Percentiles rank a stretch among this genome's conserved stretches.
Conservation (phyloP, 2,888 invertebrate genomes). For the Norana najaformis region DNA sequence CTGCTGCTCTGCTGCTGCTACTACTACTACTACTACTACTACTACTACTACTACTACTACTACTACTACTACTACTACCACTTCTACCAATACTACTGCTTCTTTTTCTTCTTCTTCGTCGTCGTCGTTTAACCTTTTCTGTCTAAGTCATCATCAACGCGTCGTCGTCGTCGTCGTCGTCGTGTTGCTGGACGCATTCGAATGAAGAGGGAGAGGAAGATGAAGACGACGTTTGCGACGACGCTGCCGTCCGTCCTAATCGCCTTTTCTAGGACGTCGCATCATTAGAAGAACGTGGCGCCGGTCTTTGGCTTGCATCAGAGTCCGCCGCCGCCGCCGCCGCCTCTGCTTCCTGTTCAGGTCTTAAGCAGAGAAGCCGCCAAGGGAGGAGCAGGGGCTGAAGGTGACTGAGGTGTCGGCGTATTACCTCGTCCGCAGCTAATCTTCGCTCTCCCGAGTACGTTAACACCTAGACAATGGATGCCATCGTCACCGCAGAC, state of each 20-base stretch:
- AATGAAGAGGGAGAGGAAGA: not conserved
- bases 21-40: no score
- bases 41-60: no score
- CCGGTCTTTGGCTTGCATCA: not conserved
- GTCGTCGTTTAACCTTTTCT: no score
- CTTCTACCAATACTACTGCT: no score
- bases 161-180: no score
- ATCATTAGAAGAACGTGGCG: not conserved
- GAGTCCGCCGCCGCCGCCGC: not conserved
- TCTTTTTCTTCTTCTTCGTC: no score
- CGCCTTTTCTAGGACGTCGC: not conserved
- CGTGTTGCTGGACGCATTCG: no score
- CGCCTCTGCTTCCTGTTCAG: not conserved
- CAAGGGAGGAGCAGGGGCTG: not conserved
- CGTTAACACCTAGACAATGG: constrained; percentile 13
- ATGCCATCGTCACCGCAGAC: constrained; percentile 5
- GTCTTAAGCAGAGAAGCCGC: not conserved
- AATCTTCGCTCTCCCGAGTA: constrained; percentile 13
- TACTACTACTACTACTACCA: no score
- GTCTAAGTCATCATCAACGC: no score
- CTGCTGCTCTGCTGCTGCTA: not conserved
- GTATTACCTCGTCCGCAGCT: not conserved
- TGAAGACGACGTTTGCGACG: not conserved
- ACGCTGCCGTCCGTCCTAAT: not conserved
- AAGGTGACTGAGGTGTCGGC: not conserved